Base-by-base conservation (phyloP, 2,888 invertebrate species). In the Linnaemya vulpina region DNA sequence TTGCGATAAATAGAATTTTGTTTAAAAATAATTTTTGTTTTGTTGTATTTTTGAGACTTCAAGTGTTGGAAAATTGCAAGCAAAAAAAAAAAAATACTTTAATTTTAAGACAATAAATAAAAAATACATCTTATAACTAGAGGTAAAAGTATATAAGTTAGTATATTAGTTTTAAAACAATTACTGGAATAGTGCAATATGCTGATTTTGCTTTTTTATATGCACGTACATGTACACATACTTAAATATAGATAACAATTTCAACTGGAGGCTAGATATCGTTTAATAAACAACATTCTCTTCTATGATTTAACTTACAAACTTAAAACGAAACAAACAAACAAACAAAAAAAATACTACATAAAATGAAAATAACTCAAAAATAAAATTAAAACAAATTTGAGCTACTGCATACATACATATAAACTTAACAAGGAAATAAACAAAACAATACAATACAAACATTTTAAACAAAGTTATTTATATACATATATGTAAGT, bases 131-230 rank as follows among this genome's bases (percentile, higher is more conserved):
- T 83, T 77, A 83, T 15, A 77, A 30, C 65, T 77, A 77, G 15
- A 68, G 43, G 51, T n/a, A n/a, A n/a, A 49, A 60, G 25, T 40
- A 38, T 25, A 70, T 51, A 58, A 58, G 80, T 80, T 74, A 74
- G 76, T 76, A 83, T 65, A 71, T 60, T 62, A 78, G 51, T 60
- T 65, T 65, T 73, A 67, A 81, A 75, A 76, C 75, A 82, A 81
- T 81, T 75, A 71, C 71, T 82, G 76, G 76, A 82, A 83, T 73
- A 77, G 76, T 82, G 82, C 70, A 67, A 60, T 65, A 83, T 53
- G 71, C 70, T 83, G 76, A 83, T 77, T 65, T 55, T 75, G 46
- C 40, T 55, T 22, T 25, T 30, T 17, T 25, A 51, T 78, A 30
- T 11, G 1, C n/a, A 11, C 15, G 11, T 13, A 13, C 1, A 11